phyloP scores from a whole-genome alignment of 2,888 invertebrate genomes.

The Tipula helvola region DNA sequence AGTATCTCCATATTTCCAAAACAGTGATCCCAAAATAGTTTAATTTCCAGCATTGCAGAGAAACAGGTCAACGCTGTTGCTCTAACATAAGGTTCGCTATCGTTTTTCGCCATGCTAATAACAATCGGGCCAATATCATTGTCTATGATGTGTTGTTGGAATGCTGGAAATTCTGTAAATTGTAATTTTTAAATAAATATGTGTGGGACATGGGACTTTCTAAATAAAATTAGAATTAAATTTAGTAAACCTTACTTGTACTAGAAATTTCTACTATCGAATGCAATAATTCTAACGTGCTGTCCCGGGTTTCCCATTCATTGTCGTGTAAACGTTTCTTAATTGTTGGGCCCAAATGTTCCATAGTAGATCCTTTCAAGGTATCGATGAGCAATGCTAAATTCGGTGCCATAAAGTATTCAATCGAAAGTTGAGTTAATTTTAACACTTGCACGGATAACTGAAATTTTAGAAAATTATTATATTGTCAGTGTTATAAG shows the following conservation, averaged over 20 bases:
- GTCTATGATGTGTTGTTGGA: conserved; percentile 55
- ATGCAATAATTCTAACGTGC: conserved; percentile 57
- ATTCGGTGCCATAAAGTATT: conserved; percentile 65
- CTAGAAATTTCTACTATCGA: conserved; percentile 57
- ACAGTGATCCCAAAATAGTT: conserved; percentile 51
- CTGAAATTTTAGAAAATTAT: conserved; percentile 35
- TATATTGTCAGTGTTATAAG: neutral
- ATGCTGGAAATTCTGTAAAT: conserved; percentile 58
- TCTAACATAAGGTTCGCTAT: conserved; percentile 61
- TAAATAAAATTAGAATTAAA: neutral
- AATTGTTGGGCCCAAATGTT: conserved; percentile 52
- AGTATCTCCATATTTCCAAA: conserved; percentile 45
- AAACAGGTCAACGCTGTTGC: conserved; percentile 63
- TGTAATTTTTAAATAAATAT: neutral
- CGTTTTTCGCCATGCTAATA: conserved; percentile 50
- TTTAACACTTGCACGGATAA: conserved; percentile 57
- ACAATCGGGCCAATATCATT: conserved; percentile 52
- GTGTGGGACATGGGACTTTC: neutral
- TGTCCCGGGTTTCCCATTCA: conserved; percentile 70
- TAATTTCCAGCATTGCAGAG: conserved; percentile 50
- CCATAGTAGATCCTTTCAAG: conserved; percentile 47
- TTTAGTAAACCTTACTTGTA: conserved; percentile 43
- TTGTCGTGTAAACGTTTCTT: conserved; percentile 56
- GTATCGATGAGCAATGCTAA: conserved; percentile 59
- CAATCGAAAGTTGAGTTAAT: conserved; percentile 53